These are phyloP conservation scores for Myotis davidii DNA, from an alignment of 2,113 vertebrate species.

Conservation along the genomic window DNA sequence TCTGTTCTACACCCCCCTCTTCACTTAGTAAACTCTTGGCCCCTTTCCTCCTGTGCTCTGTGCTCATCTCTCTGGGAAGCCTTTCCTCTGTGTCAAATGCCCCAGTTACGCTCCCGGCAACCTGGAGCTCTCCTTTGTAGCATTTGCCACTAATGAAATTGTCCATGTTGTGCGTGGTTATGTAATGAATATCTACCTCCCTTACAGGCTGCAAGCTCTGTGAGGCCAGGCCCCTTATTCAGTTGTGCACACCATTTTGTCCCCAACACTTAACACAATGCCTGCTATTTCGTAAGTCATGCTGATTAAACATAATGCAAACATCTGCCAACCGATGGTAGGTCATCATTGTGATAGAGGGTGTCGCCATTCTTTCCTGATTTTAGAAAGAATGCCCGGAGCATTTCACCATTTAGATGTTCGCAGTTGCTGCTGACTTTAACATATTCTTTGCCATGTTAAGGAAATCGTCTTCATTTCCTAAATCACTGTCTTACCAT, in stretches of 20 bases:
- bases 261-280: not conserved
- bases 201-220: not conserved
- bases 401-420: not conserved
- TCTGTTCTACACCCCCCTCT: not conserved
- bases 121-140: not conserved
- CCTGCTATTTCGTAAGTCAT: not conserved
- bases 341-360: not conserved
- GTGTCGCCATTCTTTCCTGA: not conserved
- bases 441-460: not conserved
- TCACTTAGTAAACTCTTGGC: not conserved
- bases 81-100: not conserved
- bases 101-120: not conserved
- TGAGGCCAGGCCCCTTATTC: not conserved
- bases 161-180: too few species aligned
- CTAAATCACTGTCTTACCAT: not conserved
- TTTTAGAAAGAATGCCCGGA: not conserved
- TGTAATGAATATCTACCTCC: not conserved
- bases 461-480: not conserved
- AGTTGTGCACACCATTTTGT: not conserved
- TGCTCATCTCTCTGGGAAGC: not conserved
- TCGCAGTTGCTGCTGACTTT: not conserved
- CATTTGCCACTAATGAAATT: not conserved
- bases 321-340: not conserved
- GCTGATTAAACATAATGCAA: not conserved
- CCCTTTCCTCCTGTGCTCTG: not conserved